Evolutionary conservation across 2,888 invertebrate species (phyloP), one percentile per base, ranked within the genome.

Genomic region (Agrotis puta): DNA sequence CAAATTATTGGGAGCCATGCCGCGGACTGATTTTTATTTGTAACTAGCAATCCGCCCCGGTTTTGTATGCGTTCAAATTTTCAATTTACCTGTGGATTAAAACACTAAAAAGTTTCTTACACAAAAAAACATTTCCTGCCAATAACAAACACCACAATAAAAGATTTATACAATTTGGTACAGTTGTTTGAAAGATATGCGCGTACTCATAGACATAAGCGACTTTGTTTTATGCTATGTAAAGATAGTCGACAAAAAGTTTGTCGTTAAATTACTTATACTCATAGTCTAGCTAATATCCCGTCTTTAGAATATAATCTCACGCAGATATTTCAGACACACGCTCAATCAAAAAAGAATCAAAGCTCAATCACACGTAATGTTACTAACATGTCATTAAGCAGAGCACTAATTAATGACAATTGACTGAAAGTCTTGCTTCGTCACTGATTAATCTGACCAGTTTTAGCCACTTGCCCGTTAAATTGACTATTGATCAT

Each of bases 401-500:
- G 64, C 80, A 70, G 77, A 67, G 62, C 56, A 79, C 87, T 86
- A 86, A 88, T 90, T 86, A 87, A 85, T 77, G 84, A 80, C 86
- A 79, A 87, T 86, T 88, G 85, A 87, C 88, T 85, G 85, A 83
- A 84, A 88, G 87, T 87, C 88, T 90, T 90, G 87, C 85, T 77
- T 83, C 81, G 88, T 88, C 88, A 88, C 85, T 90, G 88, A 92
- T 91, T 90, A 90, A 92, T 92, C 89, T 88, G 89, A 89, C 88
- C 91, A 91, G 87, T 91, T 89, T 87, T 84, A 90, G 89, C 89
- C 89, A 91, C 90, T 92, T 92, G 91, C 88, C 92, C 91, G 92
- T 93, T 92, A 93, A 94, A 94, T 94, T 94, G 93, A 91, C 92
- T 94, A 93, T 94, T 92, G 94, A 94, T 94, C 93, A 94, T 92